Evolutionary conservation across 2,113 vertebrate species (phyloP).

Genomic region (Myocastor coypus): DNA sequence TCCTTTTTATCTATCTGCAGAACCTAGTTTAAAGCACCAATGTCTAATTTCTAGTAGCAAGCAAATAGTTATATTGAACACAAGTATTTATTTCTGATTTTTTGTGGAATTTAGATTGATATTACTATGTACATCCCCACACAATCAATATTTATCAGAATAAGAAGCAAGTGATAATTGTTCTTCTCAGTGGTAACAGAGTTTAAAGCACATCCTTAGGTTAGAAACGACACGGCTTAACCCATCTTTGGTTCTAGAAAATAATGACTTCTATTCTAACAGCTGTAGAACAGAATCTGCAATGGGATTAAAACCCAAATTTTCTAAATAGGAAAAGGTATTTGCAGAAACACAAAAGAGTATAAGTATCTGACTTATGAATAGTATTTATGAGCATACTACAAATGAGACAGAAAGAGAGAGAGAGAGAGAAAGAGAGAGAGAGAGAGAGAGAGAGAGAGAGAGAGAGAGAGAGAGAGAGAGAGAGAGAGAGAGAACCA

Average conservation of each 20-base stretch:
- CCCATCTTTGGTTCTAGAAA: background rate
- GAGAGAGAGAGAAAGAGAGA: background rate
- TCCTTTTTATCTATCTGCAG: background rate
- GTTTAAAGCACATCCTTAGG: too few species aligned
- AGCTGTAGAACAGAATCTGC: background rate
- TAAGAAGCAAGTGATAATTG: background rate
- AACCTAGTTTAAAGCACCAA: background rate
- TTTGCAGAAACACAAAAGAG: background rate
- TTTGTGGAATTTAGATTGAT: background rate
- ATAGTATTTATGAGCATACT: constrained; percentile 10
- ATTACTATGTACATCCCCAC: background rate
- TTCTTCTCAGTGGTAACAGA: background rate
- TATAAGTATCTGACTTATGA: background rate
- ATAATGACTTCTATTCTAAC: background rate
- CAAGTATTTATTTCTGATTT: background rate
- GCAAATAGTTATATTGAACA: background rate
- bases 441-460: background rate
- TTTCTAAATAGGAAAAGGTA: background rate
- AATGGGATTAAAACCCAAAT: too few species aligned
- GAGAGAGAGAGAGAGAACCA: too few species aligned
- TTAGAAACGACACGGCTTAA: background rate
- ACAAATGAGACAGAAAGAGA: background rate
- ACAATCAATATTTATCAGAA: background rate
- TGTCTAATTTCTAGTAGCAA: background rate
- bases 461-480: background rate